Evolutionary conservation across 2,113 vertebrate genomes (phyloP).

Genomic region (Mormyrus lacerda): DNA sequence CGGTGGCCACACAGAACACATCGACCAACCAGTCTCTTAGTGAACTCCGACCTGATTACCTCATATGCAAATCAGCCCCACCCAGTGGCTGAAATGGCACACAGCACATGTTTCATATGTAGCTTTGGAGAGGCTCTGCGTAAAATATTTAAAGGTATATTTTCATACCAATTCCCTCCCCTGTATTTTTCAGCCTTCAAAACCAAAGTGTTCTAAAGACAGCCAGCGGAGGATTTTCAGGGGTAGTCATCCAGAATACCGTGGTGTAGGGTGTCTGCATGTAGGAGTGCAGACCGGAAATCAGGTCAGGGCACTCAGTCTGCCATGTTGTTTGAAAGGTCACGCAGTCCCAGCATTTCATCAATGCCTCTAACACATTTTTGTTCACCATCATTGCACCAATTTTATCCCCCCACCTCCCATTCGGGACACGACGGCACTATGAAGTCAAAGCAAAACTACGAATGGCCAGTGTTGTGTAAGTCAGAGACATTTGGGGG

Average conservation of each 20-base stretch:
- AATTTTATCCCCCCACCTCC: background rate
- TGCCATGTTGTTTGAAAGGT: background rate
- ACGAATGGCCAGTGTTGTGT: conserved; percentile 23
- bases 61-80: background rate
- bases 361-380: background rate
- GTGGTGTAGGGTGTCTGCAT: background rate
- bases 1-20: background rate
- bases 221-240: background rate
- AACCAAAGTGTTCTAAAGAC: background rate
- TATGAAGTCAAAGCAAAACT: conserved; percentile 31
- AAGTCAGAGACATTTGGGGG: background rate
- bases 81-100: background rate
- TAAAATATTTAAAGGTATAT: background rate
- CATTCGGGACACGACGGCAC: conserved; percentile 3
- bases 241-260: background rate
- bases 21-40: background rate
- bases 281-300: background rate
- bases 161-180: background rate
- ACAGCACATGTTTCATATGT: background rate
- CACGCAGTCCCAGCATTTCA: background rate
- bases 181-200: background rate
- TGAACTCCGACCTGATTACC: background rate
- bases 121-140: background rate
- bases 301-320: background rate
- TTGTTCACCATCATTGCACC: background rate